phyloP scores from a whole-genome alignment of 2,888 invertebrate genomes.

The Brachyptera putata region DNA sequence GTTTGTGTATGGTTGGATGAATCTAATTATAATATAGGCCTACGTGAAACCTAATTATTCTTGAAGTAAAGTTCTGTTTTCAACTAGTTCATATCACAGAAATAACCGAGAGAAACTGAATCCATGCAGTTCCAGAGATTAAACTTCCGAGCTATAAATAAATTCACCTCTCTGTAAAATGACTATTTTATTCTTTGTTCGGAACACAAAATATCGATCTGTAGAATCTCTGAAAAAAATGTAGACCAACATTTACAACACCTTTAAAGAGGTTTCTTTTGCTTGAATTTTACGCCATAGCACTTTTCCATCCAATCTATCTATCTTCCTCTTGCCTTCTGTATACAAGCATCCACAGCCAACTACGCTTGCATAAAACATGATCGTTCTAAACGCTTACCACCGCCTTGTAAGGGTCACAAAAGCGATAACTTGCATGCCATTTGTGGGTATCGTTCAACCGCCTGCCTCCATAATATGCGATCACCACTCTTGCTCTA shows the following conservation, averaged over 20 bases:
- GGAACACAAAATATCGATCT: not conserved
- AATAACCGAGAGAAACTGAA: too few relatives aligned
- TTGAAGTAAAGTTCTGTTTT: too few relatives aligned
- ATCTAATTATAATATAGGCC: too few relatives aligned
- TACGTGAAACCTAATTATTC: too few relatives aligned
- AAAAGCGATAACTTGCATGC: conserved; percentile 22
- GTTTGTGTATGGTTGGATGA: too few relatives aligned
- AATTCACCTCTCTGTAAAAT: too few relatives aligned
- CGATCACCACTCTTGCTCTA: too few relatives aligned
- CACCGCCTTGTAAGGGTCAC: conserved; percentile 27
- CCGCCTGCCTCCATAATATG: too few relatives aligned
- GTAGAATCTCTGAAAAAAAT: not conserved
- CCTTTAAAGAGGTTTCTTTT: not conserved
- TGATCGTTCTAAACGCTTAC: conserved; percentile 2
- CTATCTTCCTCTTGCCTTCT: not conserved
- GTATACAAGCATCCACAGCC: not conserved
- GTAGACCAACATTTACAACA: not conserved
- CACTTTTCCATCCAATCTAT: conserved; percentile 8
- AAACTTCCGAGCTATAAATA: too few relatives aligned
- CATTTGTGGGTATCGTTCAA: not conserved
- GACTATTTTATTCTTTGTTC: not conserved
- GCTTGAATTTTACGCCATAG: not conserved
- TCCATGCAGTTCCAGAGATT: too few relatives aligned
- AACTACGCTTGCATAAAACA: conserved; percentile 30
- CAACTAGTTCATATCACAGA: too few relatives aligned